These are phyloP conservation scores for Lineus longissimus DNA, from an alignment of 1,140 invertebrate genomes.

Conservation along the genomic window DNA sequence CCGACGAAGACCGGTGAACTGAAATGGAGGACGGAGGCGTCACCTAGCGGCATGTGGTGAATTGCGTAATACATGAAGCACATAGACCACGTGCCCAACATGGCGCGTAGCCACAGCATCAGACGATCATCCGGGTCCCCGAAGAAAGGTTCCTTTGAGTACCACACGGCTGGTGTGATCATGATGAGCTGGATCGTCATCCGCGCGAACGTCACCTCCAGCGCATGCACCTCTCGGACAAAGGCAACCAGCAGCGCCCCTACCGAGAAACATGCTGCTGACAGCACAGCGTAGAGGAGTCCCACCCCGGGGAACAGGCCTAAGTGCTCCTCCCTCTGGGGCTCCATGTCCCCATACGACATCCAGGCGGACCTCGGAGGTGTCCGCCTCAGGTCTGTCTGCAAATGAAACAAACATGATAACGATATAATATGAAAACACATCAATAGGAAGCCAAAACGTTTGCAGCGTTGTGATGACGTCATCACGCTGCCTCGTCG, in stretches of 20 bases:
- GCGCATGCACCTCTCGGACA: neutral
- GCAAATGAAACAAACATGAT: no score
- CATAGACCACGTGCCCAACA: slow-evolving; percentile 1
- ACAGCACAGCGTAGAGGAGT: neutral
- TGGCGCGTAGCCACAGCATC: neutral
- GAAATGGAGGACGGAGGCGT: slow-evolving; percentile 5
- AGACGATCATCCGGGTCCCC: neutral
- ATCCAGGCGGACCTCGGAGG: no score
- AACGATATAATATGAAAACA: no score
- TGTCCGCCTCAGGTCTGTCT: no score
- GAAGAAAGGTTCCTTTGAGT: neutral
- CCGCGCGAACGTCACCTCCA: neutral
- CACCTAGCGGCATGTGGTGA: slow-evolving; percentile 6
- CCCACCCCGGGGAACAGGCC: neutral
- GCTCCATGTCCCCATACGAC: no score
- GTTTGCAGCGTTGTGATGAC: no score
- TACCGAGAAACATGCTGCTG: neutral
- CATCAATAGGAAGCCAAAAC: no score
- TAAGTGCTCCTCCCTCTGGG: no score
- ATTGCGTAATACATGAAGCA: neutral
- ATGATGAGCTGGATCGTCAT: neutral
- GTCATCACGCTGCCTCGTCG: no score
- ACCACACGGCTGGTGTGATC: neutral
- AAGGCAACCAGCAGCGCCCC: neutral
- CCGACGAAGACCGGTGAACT: slow-evolving; percentile 2